A percentile compares a stretch with the other conserved stretches of the same genome.
Conservation (phyloP, 2,888 invertebrate genomes). For the Agrochola litura region DNA sequence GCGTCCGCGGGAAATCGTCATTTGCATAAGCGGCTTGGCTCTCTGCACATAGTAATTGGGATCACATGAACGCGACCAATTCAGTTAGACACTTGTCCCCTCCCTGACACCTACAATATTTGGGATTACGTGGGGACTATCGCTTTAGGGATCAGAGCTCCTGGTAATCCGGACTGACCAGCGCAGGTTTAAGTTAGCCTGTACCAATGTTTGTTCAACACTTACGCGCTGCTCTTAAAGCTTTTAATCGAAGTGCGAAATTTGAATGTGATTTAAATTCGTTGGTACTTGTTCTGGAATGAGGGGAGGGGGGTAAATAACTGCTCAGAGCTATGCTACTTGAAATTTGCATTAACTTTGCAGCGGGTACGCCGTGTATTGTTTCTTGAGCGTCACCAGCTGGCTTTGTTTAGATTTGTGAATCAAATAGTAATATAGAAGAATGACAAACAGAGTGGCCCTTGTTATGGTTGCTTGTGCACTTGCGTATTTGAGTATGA, state of each 20-base stretch:
- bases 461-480: not conserved
- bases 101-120: slow-evolving; percentile 62
- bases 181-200: slow-evolving; percentile 84
- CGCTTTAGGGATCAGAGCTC: slow-evolving; percentile 69
- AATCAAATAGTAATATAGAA: slow-evolving; percentile 48
- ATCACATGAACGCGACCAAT: slow-evolving; percentile 84
- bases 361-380: slow-evolving; percentile 64
- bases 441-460: slow-evolving; percentile 2
- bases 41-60: slow-evolving; percentile 89
- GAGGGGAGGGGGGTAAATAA: slow-evolving; percentile 62
- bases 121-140: slow-evolving; percentile 56
- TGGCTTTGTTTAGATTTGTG: slow-evolving; percentile 61
- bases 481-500: slow-evolving; percentile 21
- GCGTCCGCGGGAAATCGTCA: slow-evolving; percentile 89
- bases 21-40: slow-evolving; percentile 90
- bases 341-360: slow-evolving; percentile 85
- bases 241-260: slow-evolving; percentile 90
- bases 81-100: slow-evolving; percentile 73
- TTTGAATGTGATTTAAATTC: slow-evolving; percentile 89
- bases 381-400: slow-evolving; percentile 67
- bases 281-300: slow-evolving; percentile 77
- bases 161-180: slow-evolving; percentile 75
- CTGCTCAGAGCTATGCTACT: slow-evolving; percentile 75
- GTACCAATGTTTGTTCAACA: slow-evolving; percentile 87
- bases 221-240: slow-evolving; percentile 86